Conservation (phyloP, 2,888 invertebrate species). For the Drosophila fungiperda region DNA sequence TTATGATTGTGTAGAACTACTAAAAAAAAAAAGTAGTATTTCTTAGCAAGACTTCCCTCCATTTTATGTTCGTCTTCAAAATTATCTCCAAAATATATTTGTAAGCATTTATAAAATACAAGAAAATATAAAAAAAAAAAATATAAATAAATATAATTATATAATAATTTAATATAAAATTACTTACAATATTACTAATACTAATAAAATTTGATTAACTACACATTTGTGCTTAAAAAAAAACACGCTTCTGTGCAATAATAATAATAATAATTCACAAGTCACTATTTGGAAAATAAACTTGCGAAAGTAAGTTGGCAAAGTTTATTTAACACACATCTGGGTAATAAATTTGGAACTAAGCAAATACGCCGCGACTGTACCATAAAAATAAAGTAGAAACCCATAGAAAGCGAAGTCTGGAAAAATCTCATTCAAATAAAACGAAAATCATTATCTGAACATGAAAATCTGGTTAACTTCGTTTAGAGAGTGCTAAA, state of each 20-base stretch:
- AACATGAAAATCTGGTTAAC: slow-evolving; percentile 78
- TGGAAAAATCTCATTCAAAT: slow-evolving; percentile 68
- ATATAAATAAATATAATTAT: not conserved
- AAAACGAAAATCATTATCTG: slow-evolving; percentile 79
- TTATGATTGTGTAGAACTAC: no score
- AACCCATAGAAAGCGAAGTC: slow-evolving; percentile 4
- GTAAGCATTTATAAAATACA: not conserved
- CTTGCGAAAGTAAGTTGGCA: not conserved
- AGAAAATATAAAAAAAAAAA: no score
- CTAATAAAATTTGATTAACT: not conserved
- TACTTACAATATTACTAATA: not conserved
- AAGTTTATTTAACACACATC: slow-evolving; percentile 35
- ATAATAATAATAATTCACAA: not conserved
- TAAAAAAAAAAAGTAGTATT: no score
- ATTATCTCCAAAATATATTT: not conserved
- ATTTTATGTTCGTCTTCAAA: not conserved
- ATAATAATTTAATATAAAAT: no score
- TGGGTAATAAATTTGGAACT: slow-evolving; percentile 56
- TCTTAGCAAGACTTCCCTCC: no score
- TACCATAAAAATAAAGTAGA: slow-evolving; percentile 22
- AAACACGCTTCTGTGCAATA: not conserved
- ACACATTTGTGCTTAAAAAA: not conserved
- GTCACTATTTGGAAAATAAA: not conserved
- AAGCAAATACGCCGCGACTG: slow-evolving; percentile 21
- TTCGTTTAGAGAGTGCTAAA: slow-evolving; percentile 54